Conservation (phyloP, 2,113 vertebrate species). For the Romanogobio albipinnatus region DNA sequence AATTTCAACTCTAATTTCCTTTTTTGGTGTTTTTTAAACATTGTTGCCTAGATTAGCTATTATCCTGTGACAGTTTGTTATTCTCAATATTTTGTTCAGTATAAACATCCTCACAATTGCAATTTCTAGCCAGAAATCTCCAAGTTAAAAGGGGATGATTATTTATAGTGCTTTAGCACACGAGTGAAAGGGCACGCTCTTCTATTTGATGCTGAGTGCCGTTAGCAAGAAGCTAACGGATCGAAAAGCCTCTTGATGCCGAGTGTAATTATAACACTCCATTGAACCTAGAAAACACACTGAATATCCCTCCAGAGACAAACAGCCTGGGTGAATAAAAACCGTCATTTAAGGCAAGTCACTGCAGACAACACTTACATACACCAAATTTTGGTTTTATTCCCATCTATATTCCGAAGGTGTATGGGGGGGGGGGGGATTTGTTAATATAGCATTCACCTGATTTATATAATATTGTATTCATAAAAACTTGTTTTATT, state of each 20-base stretch:
- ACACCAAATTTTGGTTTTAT: too few species aligned
- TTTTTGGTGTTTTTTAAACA: not conserved
- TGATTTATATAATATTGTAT: too few species aligned
- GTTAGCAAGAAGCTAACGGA: slow-evolving; percentile 10
- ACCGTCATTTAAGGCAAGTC: not conserved
- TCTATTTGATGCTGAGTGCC: not conserved
- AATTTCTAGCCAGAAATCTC: not conserved
- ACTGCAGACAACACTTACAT: not conserved
- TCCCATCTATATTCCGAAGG: too few species aligned
- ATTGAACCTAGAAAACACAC: slow-evolving; percentile 22
- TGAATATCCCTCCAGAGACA: slow-evolving; percentile 14
- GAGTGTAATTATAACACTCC: slow-evolving; percentile 16
- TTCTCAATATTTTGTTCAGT: not conserved
- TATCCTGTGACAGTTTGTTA: not conserved
- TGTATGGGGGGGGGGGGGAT: too few species aligned
- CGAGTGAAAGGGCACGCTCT: not conserved
- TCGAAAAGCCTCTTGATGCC: slow-evolving; percentile 18
- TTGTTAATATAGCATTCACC: too few species aligned
- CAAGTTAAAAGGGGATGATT: not conserved
- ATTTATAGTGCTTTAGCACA: not conserved
- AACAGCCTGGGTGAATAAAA: not conserved
- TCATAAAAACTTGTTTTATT: too few species aligned
- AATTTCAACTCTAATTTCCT: not conserved
- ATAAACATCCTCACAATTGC: not conserved
- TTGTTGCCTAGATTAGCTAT: not conserved